Base-by-base conservation (phyloP, 2,888 invertebrate species). In the Drosophila cracens region DNA sequence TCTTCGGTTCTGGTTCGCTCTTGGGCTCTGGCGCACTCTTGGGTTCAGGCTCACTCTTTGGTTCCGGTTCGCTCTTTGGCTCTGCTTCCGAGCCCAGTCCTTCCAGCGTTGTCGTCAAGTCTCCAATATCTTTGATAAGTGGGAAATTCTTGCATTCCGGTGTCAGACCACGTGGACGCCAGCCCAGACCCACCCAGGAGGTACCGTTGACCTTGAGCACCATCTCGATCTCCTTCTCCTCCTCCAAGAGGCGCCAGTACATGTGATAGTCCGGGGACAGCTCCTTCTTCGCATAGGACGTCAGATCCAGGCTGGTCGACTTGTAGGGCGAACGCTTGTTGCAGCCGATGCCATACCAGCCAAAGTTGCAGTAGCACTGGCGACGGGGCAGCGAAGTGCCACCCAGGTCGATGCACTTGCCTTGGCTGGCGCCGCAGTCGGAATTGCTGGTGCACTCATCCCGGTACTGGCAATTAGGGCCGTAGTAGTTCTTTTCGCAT, bases 291-390 rank as follows among this genome's bases (percentile, higher is more conserved):
- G 95, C 95, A 94, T 97, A 97, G 18, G 95, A 92, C 0, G 95
- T 95, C 7, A 96, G 94, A 92, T 97, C 97, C 36, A 97, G 93
- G 56, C 95, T 95, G 73, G 95, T 95, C 64, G 94, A 95, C 92
- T 96, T 97, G 91, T 96, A 95, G 1, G 96, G 95, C 0, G 97
- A 96, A 92, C 96, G 95, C 94, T 97, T 97, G 74, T 95, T 95
- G 91, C 98, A 99, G 0, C 96, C 96, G 29, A 95, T 94, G 4
- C 98, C 98, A 90, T 96, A 97, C 95, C 96, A 98, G 21, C 99
- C 99, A 62, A 95, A 94, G 70, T 97, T 96, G 91, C 99, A 99
- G 93, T 97, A 99, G 92, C 99, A 99, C 90, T 97, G 96, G 82
- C 95, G 95, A 48, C 95, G 95, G 0, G 98, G 98, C 11, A 96